A percentile compares a stretch with the other conserved stretches of the same genome.
phyloP scores from a whole-genome alignment of 30 jellyfish, hydroid and myxozoan species.

The Cassiopea andromeda region DNA sequence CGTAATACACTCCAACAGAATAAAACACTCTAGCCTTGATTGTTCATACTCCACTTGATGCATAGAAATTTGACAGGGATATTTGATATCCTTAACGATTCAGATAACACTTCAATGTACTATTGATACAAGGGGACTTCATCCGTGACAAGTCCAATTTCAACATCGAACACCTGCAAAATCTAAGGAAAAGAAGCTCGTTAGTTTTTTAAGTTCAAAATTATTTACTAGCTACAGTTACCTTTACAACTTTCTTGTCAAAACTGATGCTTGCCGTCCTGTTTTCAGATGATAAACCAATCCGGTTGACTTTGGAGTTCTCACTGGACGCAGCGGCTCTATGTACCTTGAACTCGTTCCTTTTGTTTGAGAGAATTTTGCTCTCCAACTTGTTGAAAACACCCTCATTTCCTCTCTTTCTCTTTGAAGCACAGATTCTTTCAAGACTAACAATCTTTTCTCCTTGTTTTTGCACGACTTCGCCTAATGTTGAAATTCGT shows the following conservation, averaged over 20 bases:
- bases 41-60: no score
- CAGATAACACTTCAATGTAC: no score
- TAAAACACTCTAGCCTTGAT: no score
- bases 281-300: background rate
- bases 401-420: background rate
- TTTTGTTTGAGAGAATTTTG: background rate
- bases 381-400: background rate
- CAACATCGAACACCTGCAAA: no score
- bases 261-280: background rate
- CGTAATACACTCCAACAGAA: no score
- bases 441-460: background rate
- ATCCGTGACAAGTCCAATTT: no score
- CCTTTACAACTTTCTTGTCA: background rate
- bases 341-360: background rate
- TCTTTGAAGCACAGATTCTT: background rate
- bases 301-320: background rate
- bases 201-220: no score
- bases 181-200: no score
- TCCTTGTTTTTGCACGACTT: background rate
- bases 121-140: no score
- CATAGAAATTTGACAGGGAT: no score
- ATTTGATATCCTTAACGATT: no score
- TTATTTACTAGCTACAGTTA: no score
- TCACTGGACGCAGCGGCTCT: background rate
- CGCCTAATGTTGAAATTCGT: background rate